Base-by-base conservation (phyloP, 2,113 vertebrate genomes). In the Oxyruncus cristatus region DNA sequence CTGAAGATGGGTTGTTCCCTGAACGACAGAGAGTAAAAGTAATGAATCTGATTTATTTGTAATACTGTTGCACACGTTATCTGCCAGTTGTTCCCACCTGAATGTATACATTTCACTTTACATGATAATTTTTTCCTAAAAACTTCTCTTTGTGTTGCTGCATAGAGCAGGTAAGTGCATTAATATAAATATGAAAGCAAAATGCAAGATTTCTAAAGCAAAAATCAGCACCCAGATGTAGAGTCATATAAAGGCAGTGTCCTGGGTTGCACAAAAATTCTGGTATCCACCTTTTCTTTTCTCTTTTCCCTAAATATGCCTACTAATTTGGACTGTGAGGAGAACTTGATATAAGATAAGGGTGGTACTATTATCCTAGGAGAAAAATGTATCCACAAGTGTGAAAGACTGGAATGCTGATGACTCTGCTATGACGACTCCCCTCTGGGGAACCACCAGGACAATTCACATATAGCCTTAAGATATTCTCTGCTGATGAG, bases 1-100 rank as follows among this genome's bases (percentile, higher is more conserved):
- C 99, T 99, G 98, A 99, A 99, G 98, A 99, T 99, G 96, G 99
- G 99, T 97, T 99, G 99, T 95, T 99, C 99, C 98, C 99, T 99
- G 97, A 97, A 98, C 74, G 97, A 95, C 9, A 98, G 89, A 97
- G 98, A 98, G 95, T 97, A 98, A 95, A 98, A 98, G 95, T 98
- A 94, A 96, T 98, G 94, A 97, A 98, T 98, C 88, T 98, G 96
- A 92, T 98, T 97, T 97, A 98, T 98, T 76, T 92, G 70, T 47
- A 98, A 81, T 74, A 98, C 97, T 59, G 96, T 96, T 11, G 97
- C 98, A 24, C 97, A 97, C 17, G 26, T 95, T 94, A 72, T 68
- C 89, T 83, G 97, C 84, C 49, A 97, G 97, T 71, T 94, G 89
- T 35, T 98, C 96, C 88, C 96, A 96, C 70, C 97, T 97, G 19